These are phyloP conservation scores for Carterocephalus palaemon DNA, from an alignment of 2,888 invertebrate genomes.

Conservation along the genomic window DNA sequence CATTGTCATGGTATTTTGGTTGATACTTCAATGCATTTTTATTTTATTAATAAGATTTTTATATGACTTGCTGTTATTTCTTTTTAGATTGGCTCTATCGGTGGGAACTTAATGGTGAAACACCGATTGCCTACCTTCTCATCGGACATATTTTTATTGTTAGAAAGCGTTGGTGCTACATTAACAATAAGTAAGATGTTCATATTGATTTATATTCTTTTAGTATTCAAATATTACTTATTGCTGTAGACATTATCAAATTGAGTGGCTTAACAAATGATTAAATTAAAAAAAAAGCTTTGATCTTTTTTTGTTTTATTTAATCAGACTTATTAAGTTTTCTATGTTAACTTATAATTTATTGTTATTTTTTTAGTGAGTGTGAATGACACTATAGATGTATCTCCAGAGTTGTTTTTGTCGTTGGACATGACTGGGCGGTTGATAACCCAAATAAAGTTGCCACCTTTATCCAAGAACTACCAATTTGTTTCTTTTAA, in stretches of 20 bases:
- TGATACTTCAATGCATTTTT: too few species aligned
- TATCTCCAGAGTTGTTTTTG: slow-evolving; percentile 52
- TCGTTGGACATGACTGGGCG: slow-evolving; percentile 50
- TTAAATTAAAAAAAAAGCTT: background rate
- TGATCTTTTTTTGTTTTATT: background rate
- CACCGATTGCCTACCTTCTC: slow-evolving; percentile 80
- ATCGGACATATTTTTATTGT: slow-evolving; percentile 81
- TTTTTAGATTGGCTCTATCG: slow-evolving; percentile 79
- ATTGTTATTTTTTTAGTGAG: too few species aligned
- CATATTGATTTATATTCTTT: background rate
- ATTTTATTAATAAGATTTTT: background rate
- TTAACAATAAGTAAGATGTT: slow-evolving; percentile 68
- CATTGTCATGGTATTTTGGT: too few species aligned
- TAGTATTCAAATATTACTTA: too few species aligned
- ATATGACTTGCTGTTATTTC: slow-evolving; percentile 1
- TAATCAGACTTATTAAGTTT: too few species aligned
- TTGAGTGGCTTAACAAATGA: background rate
- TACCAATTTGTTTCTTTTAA: slow-evolving; percentile 52
- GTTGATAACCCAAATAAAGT: slow-evolving; percentile 47
- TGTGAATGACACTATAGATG: slow-evolving; percentile 32
- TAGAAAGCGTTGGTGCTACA: slow-evolving; percentile 75
- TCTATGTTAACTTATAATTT: too few species aligned
- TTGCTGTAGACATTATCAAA: too few species aligned
- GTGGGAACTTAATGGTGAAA: slow-evolving; percentile 83
- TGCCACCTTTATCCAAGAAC: slow-evolving; percentile 50